phyloP scores from a whole-genome alignment of 2,113 vertebrate species.

The Myanophis thanlyinensis region DNA sequence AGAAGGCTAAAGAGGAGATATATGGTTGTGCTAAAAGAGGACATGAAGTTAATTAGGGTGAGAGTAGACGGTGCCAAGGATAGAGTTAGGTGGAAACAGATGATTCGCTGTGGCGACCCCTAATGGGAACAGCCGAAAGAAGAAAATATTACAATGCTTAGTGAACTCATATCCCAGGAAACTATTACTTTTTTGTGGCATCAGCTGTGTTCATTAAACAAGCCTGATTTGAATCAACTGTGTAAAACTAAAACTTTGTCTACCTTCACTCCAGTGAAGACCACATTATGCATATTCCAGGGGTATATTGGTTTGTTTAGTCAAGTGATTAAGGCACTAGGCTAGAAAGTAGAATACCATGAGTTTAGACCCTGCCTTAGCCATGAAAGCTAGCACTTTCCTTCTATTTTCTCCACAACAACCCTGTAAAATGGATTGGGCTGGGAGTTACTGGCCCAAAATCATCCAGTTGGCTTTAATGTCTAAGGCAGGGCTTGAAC shows the following conservation, averaged over 20 bases:
- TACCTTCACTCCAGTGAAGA: background rate
- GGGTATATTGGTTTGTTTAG: background rate
- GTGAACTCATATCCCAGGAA: background rate
- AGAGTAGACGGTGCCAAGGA: too few relatives aligned
- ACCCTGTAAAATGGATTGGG: background rate
- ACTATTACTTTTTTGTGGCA: too few relatives aligned
- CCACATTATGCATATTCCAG: background rate
- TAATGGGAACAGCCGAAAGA: too few relatives aligned
- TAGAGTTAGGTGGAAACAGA: too few relatives aligned
- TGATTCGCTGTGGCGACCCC: too few relatives aligned
- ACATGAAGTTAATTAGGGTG: too few relatives aligned
- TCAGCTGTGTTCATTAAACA: background rate
- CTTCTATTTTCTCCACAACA: background rate
- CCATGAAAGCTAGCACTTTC: background rate
- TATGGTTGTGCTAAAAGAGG: too few relatives aligned
- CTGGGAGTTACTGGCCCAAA: background rate
- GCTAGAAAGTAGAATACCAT: background rate
- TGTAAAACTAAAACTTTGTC: background rate
- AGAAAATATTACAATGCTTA: background rate
- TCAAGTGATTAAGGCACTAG: background rate
- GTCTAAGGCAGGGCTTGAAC: background rate
- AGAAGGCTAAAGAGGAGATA: too few relatives aligned
- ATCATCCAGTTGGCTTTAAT: background rate
- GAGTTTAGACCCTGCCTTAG: too few relatives aligned
- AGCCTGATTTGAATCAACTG: background rate